Base-by-base conservation (phyloP, 2,888 invertebrate species). In the Heterodera filipjevi region DNA sequence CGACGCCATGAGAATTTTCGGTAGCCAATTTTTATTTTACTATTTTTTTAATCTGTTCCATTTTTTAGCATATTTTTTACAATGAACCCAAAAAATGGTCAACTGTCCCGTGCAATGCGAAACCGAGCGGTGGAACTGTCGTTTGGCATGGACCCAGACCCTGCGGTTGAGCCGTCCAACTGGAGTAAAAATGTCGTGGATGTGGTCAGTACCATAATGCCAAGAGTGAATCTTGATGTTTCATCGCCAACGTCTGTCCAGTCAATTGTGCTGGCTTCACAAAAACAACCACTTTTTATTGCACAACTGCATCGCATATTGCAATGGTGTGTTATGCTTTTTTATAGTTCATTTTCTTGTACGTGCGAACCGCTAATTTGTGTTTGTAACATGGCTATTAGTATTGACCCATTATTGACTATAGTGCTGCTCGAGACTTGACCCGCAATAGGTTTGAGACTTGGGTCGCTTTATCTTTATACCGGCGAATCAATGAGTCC, bases 91-190 rank as follows among this genome's bases (percentile, higher is more conserved):
- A 93, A 93, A 87, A 93, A 94, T 90, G 99, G 99, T 0, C 96
- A 96, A 90, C 94, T 99, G 83, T 99, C 99, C 0, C 92, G 94
- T 85, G 99, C 99, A 0, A 99, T 99, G 99, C 92, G 98, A 80
- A 99, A 99, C 90, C 92, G 99, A 87, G 96, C 98, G 3, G 93
- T 99, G 0, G 99, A 99, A 91, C 93, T 99, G 85, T 94, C 90
- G 88, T 89, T 94, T 78, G 88, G 71, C 27, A 39, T 30, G 30
- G 77, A 78, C 32, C 22, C 46, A 35, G 66, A 30, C 10, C 16
- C 35, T 75, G 22, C 35, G 3, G 27, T 32, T 33, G 33, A 75
- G 12, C 32, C 39, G 46, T 22, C 68, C 35, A 33, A 8, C 33
- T 75, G 75, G 75, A 33, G 33, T 59, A 33, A 19, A 14, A 64